These are phyloP conservation scores for Corythucha ciliata DNA, from an alignment of 2,888 invertebrate genomes.

Conservation along the genomic window DNA sequence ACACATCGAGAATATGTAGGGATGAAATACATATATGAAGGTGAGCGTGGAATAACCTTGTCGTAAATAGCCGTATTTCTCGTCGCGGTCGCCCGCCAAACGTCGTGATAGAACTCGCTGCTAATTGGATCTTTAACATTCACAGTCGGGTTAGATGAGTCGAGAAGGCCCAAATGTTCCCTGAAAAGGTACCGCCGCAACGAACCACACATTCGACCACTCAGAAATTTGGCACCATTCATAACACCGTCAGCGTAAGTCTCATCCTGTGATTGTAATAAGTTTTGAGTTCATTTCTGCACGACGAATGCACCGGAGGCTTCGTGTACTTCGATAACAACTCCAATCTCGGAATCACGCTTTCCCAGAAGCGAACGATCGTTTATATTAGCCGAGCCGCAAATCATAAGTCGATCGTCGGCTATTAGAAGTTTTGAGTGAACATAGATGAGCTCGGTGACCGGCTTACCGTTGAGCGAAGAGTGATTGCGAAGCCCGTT, in stretches of 20 bases:
- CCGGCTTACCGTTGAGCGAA: conserved; percentile 47
- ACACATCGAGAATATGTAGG: not conserved
- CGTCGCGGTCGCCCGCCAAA: conserved; percentile 73
- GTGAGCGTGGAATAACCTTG: conserved; percentile 48
- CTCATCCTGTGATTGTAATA: conserved; percentile 52
- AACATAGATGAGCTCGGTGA: conserved; percentile 92
- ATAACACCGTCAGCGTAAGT: conserved; percentile 69
- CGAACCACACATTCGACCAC: conserved; percentile 78
- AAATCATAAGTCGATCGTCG: conserved; percentile 84
- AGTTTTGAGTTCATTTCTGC: not conserved
- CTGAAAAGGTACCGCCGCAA: conserved; percentile 76
- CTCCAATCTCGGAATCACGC: conserved; percentile 89
- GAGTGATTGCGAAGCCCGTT: conserved; percentile 80
- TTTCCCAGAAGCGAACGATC: conserved; percentile 90
- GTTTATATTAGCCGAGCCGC: conserved; percentile 97
- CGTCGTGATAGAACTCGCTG: conserved; percentile 70
- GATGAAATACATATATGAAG: not conserved
- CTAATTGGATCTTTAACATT: conserved; percentile 68
- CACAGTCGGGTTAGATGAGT: conserved; percentile 39
- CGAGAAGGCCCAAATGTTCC: conserved; percentile 76
- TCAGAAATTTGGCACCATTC: conserved; percentile 70
- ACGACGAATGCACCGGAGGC: conserved; percentile 3
- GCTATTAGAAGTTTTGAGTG: conserved; percentile 94
- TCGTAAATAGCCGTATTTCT: conserved; percentile 84
- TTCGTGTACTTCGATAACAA: conserved; percentile 74